Evolutionary conservation across 2,113 vertebrate genomes (phyloP), one percentile per base, ranked within the genome.

Genomic region (Oncorhynchus tshawytscha): DNA sequence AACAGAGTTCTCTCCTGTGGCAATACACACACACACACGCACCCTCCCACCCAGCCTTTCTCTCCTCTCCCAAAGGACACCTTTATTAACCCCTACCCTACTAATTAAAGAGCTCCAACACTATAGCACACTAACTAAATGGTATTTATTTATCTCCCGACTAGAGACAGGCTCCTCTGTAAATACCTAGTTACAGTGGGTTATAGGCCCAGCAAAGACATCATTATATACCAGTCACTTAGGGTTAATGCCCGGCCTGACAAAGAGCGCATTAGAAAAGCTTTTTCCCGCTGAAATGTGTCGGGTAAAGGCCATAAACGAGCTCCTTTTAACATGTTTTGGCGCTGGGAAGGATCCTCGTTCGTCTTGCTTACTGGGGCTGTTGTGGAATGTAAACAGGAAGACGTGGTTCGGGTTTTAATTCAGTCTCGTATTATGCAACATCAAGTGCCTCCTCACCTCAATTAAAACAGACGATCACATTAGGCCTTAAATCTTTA

Each of bases 401-500:
- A 81, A 5, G 3, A 18, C 51, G 51, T 45, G 39, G 39, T 45
- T 45, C 2, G 9, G 39, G 39, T 87, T 86, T 89, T 88, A 89
- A 90, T 91, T 91, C 85, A 85, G 89, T 75, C 77, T 9, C n/a
- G 86, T 87, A 91, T 92, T 91, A 87, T 89, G 88, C 88, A 91
- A 87, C 88, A 93, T 93, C 90, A 84, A 91, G 91, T 93, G 92
- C 88, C 89, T 45, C 39, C 39, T 45, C 87, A 1, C 18, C n/a
- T 90, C 90, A 91, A 94, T 94, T 91, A 91, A 85, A 82, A 85
- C 83, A 84, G 81, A 62, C 78, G 79, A 77, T 87, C 89, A 91
- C 89, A 91, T 89, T 86, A 89, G 59, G 86, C 88, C 88, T 91
- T 91, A 91, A 92, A 91, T 93, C 91, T 90, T 87, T 91, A 91